Evolutionary conservation across 92 coral and sea anemone species (phyloP).

Genomic region (Porites rus): DNA sequence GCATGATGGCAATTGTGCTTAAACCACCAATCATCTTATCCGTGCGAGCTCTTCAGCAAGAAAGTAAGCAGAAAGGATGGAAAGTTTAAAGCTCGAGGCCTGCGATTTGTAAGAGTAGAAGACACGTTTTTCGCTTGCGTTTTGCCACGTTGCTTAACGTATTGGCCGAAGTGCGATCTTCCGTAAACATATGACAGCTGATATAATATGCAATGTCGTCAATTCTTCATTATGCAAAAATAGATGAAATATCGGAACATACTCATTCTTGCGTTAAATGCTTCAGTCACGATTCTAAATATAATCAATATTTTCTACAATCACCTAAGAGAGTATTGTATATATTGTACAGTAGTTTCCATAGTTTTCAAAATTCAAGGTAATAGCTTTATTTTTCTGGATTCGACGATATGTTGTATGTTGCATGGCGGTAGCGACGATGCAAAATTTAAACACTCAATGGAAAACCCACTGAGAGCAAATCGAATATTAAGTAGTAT

Average conservation of each 20-base stretch:
- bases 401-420: background rate
- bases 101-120: background rate
- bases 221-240: background rate
- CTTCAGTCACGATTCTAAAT: constrained; percentile 6
- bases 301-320: background rate
- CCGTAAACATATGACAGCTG: constrained; percentile 4
- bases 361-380: background rate
- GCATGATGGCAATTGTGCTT: background rate
- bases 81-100: background rate
- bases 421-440: background rate
- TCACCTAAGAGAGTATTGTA: no score
- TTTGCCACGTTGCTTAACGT: constrained; percentile 28
- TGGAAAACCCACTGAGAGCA: background rate
- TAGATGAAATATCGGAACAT: background rate
- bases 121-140: constrained; percentile 11
- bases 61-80: background rate
- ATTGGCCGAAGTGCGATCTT: constrained; percentile 38
- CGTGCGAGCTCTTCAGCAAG: background rate
- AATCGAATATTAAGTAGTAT: constrained; percentile 5
- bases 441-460: background rate
- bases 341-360: no score
- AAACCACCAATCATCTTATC: constrained; percentile 7
- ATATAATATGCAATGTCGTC: constrained; percentile 24
- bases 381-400: background rate
- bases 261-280: background rate